Evolutionary conservation across 2,888 invertebrate species (phyloP), one percentile per base, ranked within the genome.

Genomic region (Drosophila subquinaria): DNA sequence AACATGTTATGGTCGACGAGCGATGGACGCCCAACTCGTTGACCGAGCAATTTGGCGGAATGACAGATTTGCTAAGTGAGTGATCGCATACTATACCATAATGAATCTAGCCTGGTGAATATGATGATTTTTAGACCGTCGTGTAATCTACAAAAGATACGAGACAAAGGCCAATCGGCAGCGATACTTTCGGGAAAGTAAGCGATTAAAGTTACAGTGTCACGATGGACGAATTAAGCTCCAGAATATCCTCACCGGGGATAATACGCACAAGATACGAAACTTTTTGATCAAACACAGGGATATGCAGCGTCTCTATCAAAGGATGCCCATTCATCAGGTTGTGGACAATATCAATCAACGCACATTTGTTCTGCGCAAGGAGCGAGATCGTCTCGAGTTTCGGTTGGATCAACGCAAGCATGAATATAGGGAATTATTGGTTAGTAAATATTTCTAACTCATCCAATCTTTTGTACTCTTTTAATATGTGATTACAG

Each of bases 311-410:
- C 82, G 92, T 3, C 63, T 93, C 0, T 93, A 92, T 59, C 88
- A 91, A 51, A 83, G 86, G 20, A 92, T 93, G 92, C 92, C 92
- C 35, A 82, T 91, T 17, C 80, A 91, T 38, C 36, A 89, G 67
- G 91, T 93, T 10, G 87, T 88, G 17, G 92, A 93, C 30, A 92
- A 92, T 40, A 92, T 93, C 8, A 91, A 92, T 79, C 92, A 92
- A 65, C 88, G 91, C 2, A 92, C 92, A 5, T 93, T 93, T 87
- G 85, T 91, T 1, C 73, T 91, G 79, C 89, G 92, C 9, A 93
- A 93, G 67, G 92, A 92, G 62, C 82, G 88, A 1, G 93, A 93
- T 89, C 91, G 91, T 11, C 73, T 92, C 11, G 73, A 70, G n/a
- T 81, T 82, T 75, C 86, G 83, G 3, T 78, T 91, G 33, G 73